Evolutionary conservation across 1,140 invertebrate genomes (phyloP).

Genomic region (Ostrea denselamellosa): DNA sequence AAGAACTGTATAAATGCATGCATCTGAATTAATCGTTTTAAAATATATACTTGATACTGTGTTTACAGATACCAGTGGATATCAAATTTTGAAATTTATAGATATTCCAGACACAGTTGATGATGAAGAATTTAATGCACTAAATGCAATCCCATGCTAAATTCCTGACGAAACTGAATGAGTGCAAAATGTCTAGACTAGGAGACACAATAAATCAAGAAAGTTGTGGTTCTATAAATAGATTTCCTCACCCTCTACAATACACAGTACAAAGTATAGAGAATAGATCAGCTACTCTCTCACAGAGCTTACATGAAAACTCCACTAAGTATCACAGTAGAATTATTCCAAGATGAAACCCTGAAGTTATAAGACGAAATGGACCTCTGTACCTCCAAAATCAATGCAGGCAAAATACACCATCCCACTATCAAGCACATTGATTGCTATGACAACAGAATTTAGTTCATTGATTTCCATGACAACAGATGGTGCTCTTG

Average conservation of each 20-base stretch:
- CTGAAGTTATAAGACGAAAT: neutral
- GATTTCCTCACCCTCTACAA: neutral
- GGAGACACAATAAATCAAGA: neutral
- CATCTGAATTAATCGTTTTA: too few relatives aligned
- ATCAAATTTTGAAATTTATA: too few relatives aligned
- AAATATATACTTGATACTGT: too few relatives aligned
- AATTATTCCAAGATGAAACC: neutral
- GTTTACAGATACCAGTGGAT: too few relatives aligned
- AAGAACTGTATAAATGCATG: too few relatives aligned
- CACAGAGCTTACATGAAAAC: neutral
- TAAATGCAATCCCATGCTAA: too few relatives aligned
- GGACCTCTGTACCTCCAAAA: neutral
- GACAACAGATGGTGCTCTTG: constrained; percentile 10
- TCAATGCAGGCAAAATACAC: neutral
- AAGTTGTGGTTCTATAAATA: neutral
- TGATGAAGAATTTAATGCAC: too few relatives aligned
- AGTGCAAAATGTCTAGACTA: neutral
- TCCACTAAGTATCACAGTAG: neutral
- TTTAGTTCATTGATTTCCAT: constrained; percentile 18
- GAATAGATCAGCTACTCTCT: neutral
- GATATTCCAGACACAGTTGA: too few relatives aligned
- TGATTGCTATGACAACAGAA: constrained; percentile 23
- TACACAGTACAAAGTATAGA: neutral
- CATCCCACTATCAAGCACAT: neutral
- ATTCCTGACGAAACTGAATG: too few relatives aligned